A percentile compares a stretch with the other conserved stretches of the same genome.
Conservation (phyloP, 2,888 invertebrate species). For the Drosophila mulleri region DNA sequence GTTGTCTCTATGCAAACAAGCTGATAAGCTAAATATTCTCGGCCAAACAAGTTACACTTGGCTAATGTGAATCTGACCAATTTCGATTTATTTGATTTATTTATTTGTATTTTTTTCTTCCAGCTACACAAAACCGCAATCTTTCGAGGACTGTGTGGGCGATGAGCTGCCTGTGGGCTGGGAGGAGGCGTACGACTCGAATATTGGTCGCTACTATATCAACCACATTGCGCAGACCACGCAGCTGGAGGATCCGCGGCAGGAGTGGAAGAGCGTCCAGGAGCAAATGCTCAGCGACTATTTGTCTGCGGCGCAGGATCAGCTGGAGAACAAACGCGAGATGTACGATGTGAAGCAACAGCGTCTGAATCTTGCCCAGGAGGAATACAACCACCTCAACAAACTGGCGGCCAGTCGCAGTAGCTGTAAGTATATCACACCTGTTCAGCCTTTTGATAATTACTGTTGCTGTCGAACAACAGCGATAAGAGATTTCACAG, state of each 20-base stretch:
- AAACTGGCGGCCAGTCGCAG: slow-evolving; percentile 95
- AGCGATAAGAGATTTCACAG: slow-evolving; percentile 37
- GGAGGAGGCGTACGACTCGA: slow-evolving; percentile 97
- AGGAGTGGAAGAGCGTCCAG: slow-evolving; percentile 98
- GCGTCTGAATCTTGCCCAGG: slow-evolving; percentile 95
- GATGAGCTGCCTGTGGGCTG: slow-evolving; percentile 98
- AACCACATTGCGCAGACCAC: slow-evolving; percentile 98
- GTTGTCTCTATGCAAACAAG: slow-evolving; percentile 65
- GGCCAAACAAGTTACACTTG: slow-evolving; percentile 7
- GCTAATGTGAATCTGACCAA: slow-evolving; percentile 18
- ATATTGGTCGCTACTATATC: slow-evolving; percentile 98
- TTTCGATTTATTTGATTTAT: not conserved
- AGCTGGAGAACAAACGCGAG: slow-evolving; percentile 98
- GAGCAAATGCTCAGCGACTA: slow-evolving; percentile 99
- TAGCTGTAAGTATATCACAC: slow-evolving; percentile 90
- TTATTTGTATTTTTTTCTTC: slow-evolving; percentile 86
- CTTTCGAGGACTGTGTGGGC: slow-evolving; percentile 98
- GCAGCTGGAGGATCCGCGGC: slow-evolving; percentile 97
- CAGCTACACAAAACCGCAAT: slow-evolving; percentile 98
- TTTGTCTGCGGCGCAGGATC: slow-evolving; percentile 97
- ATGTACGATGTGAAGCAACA: slow-evolving; percentile 98
- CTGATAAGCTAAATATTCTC: slow-evolving; percentile 38
- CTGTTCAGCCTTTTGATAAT: slow-evolving; percentile 22
- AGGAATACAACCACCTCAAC: slow-evolving; percentile 96
- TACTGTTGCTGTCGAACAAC: slow-evolving; percentile 16